These are phyloP conservation scores for Choloepus hoffmanni DNA, from an alignment of 2,113 vertebrate genomes.

Conservation along the genomic window DNA sequence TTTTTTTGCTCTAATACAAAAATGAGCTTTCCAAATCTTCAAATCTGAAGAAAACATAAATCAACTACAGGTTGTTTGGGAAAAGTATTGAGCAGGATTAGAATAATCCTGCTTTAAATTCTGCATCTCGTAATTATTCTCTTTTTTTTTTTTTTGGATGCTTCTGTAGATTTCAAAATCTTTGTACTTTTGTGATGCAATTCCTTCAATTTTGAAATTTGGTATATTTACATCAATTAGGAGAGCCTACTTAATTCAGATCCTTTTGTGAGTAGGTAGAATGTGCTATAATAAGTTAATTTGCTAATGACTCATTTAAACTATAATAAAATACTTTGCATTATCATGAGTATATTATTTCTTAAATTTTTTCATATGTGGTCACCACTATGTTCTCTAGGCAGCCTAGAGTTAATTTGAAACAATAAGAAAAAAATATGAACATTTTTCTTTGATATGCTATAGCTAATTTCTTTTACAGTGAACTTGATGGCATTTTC, in stretches of 20 bases:
- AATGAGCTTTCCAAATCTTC: neutral
- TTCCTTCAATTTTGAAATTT: slow-evolving; percentile 19
- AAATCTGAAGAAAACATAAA: neutral
- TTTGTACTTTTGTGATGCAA: neutral
- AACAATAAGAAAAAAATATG: neutral
- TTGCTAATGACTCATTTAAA: slow-evolving; percentile 47
- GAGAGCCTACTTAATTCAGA: slow-evolving; percentile 26
- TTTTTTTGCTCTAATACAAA: neutral
- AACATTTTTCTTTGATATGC: neutral
- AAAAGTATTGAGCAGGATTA: neutral
- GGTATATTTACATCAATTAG: slow-evolving; percentile 1
- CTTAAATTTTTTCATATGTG: neutral
- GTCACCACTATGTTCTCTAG: neutral
- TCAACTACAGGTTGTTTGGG: neutral
- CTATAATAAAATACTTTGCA: neutral
- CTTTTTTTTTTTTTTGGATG: neutral
- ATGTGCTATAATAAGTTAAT: slow-evolving; percentile 11
- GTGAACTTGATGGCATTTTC: neutral
- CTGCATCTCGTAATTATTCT: neutral
- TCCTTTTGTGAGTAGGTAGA: neutral
- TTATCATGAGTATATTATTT: neutral
- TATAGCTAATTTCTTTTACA: neutral
- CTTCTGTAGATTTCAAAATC: slow-evolving; percentile 26
- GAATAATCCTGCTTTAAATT: neutral
- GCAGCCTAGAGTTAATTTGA: neutral